Evolutionary conservation across 1,140 invertebrate genomes (phyloP), one percentile per base, ranked within the genome.

Genomic region (Wasmannia auropunctata): DNA sequence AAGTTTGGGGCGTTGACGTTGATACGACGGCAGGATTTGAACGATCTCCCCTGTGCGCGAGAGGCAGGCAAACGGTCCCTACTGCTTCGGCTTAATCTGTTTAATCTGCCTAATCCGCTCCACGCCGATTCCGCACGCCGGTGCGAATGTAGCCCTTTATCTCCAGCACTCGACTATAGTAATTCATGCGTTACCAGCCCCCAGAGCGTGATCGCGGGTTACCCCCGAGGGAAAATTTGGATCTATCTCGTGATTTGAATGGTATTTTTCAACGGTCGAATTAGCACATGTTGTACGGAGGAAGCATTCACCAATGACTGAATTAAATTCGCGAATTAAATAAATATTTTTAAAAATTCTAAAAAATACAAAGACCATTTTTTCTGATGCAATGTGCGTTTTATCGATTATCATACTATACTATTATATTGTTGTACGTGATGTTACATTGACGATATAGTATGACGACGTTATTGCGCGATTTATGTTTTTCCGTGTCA

Each of bases 21-120:
- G 91, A 93, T 91, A 87, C 46, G 62, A 77, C 7, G 11, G 40
- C 10, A 1, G 54, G 51, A 54, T 75, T 81, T 25, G 62, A 51
- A 88, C 46, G 62, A 79, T 72, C 63, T 16, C 37, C 58, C 28
- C n/a, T n/a, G n/a, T 49, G 75, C 34, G 74, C 63, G 19, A 49
- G 65, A 46, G 58, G 72, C 75, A 69, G 25, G 69, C 83, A 67
- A 67, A 58, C 60, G 84, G 85, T 76, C 46, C 46, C 75, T 65
- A 88, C 91, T 81, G 85, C 76, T 62, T 89, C 54, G 56, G 86
- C 86, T 91, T 93, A 93, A 93, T 93, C 92, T 90, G 72, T 87
- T 90, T 93, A 92, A 93, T 93, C 91, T 87, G 76, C 88, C 86
- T 89, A 89, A 89, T 88, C 88, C 87, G 76, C 65, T 76, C 83